phyloP scores from a whole-genome alignment of 2,888 invertebrate genomes.

The Heliconius charithonia region DNA sequence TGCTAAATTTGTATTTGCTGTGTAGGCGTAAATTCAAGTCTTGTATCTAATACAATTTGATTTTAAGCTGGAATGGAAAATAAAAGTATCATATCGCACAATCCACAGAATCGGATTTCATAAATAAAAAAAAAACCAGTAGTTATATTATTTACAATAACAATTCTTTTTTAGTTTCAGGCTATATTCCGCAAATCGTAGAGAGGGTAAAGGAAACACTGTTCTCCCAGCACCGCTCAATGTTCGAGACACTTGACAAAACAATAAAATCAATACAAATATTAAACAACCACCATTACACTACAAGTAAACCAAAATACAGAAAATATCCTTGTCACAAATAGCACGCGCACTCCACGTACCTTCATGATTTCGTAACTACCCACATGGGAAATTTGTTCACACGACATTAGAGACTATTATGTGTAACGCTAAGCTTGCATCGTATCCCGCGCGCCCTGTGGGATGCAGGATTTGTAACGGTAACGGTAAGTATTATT shows the following conservation, averaged over 20 bases:
- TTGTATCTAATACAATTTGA: too few relatives aligned
- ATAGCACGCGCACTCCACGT: neutral
- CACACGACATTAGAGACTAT: conserved; percentile 37
- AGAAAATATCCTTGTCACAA: too few relatives aligned
- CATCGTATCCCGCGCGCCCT: neutral
- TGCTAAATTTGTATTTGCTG: too few relatives aligned
- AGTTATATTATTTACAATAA: too few relatives aligned
- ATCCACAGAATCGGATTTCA: too few relatives aligned
- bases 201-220: too few relatives aligned
- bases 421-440: conserved; percentile 29
- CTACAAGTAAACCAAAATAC: neutral
- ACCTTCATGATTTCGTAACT: conserved; percentile 28
- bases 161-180: too few relatives aligned
- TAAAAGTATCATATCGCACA: too few relatives aligned
- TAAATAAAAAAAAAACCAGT: too few relatives aligned
- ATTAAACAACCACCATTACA: neutral
- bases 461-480: conserved; percentile 4
- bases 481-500: conserved; percentile 6
- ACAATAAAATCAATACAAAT: neutral
- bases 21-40: too few relatives aligned
- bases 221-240: neutral
- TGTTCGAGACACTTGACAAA: neutral
- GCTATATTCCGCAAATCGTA: too few relatives aligned
- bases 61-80: too few relatives aligned
- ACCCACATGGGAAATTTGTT: conserved; percentile 39